Percentiles rank a stretch among this genome's conserved stretches.
Evolutionary conservation across 2,113 vertebrate genomes (phyloP).

Genomic region (Formicarius rufipectus): DNA sequence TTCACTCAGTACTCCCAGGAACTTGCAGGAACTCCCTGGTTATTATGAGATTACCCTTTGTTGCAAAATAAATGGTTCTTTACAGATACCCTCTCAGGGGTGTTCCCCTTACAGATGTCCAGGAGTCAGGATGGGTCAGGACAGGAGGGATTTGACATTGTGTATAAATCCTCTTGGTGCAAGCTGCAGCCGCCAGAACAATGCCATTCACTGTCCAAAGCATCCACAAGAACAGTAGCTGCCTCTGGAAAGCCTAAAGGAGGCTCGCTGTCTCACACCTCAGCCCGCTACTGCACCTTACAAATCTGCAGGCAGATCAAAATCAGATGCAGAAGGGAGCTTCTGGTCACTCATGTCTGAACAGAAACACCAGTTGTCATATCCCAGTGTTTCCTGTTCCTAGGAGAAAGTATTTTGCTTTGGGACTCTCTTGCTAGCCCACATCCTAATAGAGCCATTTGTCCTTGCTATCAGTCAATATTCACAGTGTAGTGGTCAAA

Average conservation of each 20-base stretch:
- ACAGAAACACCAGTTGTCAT: not conserved
- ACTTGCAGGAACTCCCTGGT: not conserved
- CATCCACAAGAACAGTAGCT: not conserved
- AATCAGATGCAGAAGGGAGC: not conserved
- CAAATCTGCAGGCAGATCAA: not conserved
- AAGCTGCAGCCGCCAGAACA: conserved; percentile 17
- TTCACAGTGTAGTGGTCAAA: not conserved
- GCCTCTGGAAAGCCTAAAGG: not conserved
- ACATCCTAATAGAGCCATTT: not conserved
- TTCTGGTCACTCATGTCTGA: not conserved
- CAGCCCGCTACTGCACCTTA: not conserved
- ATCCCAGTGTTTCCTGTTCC: not conserved
- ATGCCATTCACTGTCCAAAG: conserved; percentile 39
- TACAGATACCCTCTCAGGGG: not conserved
- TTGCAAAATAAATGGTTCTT: conserved; percentile 28
- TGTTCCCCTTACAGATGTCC: conserved; percentile 38
- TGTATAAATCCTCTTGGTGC: not conserved
- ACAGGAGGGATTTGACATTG: conserved; percentile 7
- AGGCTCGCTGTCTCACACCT: not conserved
- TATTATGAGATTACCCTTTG: conserved; percentile 40
- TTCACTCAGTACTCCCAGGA: conserved; percentile 14
- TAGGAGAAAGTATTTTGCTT: not conserved
- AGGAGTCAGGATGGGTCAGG: conserved; percentile 41
- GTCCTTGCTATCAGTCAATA: not conserved
- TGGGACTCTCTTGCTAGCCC: not conserved